These are phyloP conservation scores for Congeria kusceri DNA, from an alignment of 2,888 invertebrate species.

Conservation along the genomic window DNA sequence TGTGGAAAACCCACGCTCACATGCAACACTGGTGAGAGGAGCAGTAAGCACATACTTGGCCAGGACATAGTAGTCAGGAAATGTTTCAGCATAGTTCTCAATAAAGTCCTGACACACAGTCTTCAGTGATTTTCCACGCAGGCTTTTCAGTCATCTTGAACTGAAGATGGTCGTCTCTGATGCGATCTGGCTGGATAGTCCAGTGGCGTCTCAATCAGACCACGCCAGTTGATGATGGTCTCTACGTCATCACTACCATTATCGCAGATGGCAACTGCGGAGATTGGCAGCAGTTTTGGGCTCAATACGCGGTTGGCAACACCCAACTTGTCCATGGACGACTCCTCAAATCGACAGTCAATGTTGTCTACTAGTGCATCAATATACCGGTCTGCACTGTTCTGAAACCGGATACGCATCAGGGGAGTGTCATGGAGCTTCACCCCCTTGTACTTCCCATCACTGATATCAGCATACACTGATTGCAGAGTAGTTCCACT, in stretches of 20 bases:
- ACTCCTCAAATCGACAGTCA: conserved; percentile 31
- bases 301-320: conserved; percentile 23
- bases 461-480: too few relatives aligned
- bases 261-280: background rate
- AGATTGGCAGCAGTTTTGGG: conserved; percentile 24
- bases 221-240: conserved; percentile 8
- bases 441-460: conserved; percentile 14
- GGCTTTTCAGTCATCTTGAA: conserved; percentile 26
- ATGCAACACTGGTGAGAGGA: conserved; percentile 37
- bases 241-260: conserved; percentile 17
- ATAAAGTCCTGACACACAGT: conserved; percentile 20
- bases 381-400: conserved; percentile 12
- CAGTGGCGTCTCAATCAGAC: background rate
- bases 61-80: conserved; percentile 13
- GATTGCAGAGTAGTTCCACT: too few relatives aligned
- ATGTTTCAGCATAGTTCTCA: background rate
- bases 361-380: conserved; percentile 23
- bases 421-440: conserved; percentile 22
- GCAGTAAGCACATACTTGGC: conserved; percentile 26
- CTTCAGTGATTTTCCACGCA: conserved; percentile 13
- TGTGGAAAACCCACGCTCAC: conserved; percentile 40
- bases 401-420: conserved; percentile 36
- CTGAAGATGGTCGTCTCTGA: conserved; percentile 14
- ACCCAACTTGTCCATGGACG: conserved; percentile 28
- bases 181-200: conserved; percentile 18